phyloP scores from a whole-genome alignment of 2,888 invertebrate species.

The Keiferia lycopersicella region DNA sequence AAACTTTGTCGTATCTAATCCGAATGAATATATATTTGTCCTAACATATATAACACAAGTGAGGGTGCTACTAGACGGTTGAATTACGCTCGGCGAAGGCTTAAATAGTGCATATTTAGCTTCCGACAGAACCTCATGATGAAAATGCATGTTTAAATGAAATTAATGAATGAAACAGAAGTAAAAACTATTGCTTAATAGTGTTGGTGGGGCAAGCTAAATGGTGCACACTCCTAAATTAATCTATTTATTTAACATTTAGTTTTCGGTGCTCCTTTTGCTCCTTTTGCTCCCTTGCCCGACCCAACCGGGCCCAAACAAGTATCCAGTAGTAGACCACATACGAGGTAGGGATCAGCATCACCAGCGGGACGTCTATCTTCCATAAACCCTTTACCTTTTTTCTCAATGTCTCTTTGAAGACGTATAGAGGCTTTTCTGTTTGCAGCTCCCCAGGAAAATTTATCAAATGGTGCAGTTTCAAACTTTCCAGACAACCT shows the following conservation, averaged over 20 bases:
- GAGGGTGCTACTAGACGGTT: too few relatives aligned
- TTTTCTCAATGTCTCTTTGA: constrained; percentile 92
- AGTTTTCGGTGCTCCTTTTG: background rate
- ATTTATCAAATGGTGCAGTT: constrained; percentile 96
- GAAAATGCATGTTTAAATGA: too few relatives aligned
- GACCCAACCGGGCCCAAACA: constrained; percentile 44
- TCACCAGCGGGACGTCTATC: constrained; percentile 95
- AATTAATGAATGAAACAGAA: too few relatives aligned
- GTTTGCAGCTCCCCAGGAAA: constrained; percentile 94
- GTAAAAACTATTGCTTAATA: too few relatives aligned
- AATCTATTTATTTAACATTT: background rate
- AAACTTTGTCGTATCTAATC: too few relatives aligned
- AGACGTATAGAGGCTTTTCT: constrained; percentile 96
- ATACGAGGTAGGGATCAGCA: constrained; percentile 90
- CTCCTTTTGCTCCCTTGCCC: background rate
- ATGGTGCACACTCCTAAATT: too few relatives aligned
- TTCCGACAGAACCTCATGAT: too few relatives aligned
- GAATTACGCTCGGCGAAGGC: too few relatives aligned
- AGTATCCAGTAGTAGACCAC: constrained; percentile 77
- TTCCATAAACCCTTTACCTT: constrained; percentile 95
- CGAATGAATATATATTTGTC: too few relatives aligned
- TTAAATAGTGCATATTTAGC: background rate
- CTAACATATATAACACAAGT: too few relatives aligned
- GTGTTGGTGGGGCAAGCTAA: too few relatives aligned
- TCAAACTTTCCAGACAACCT: constrained; percentile 96